Conservation (phyloP, 30 jellyfish, hydroid and myxozoan species). For the Cassiopea andromeda region DNA sequence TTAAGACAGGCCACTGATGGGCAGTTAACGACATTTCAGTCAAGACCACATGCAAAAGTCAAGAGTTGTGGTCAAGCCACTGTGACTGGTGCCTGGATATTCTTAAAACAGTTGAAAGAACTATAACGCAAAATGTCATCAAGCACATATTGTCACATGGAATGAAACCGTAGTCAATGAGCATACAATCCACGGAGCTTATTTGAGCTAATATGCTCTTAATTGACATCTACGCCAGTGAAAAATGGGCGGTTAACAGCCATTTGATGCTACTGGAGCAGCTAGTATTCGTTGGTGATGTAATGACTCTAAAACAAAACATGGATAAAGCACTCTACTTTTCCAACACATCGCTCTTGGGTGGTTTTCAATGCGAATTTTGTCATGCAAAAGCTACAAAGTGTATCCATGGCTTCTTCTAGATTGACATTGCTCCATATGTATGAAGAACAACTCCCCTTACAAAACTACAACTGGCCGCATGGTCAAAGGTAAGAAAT, state of each 20-base stretch:
- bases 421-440: too few relatives aligned
- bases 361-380: not conserved
- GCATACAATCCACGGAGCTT: constrained; percentile 26
- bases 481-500: too few relatives aligned
- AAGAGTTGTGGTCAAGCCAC: constrained; percentile 58
- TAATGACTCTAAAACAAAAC: not conserved
- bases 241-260: constrained; percentile 39
- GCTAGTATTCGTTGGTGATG: constrained; percentile 1
- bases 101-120: constrained; percentile 32
- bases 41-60: constrained; percentile 61
- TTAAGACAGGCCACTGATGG: constrained; percentile 27
- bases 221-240: constrained; percentile 40
- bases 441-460: too few relatives aligned
- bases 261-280: constrained; percentile 1
- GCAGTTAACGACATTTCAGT: constrained; percentile 34
- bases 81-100: constrained; percentile 34
- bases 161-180: not conserved
- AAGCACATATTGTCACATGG: not conserved
- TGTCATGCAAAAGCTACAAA: too few relatives aligned
- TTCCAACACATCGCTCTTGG: not conserved
- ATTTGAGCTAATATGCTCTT: not conserved
- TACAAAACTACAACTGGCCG: too few relatives aligned
- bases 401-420: too few relatives aligned
- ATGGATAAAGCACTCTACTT: not conserved
- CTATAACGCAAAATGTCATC: constrained; percentile 14